A percentile compares a stretch with the other conserved stretches of the same genome.
phyloP scores from a whole-genome alignment of 2,888 invertebrate genomes.

The Drosophila birchii region DNA sequence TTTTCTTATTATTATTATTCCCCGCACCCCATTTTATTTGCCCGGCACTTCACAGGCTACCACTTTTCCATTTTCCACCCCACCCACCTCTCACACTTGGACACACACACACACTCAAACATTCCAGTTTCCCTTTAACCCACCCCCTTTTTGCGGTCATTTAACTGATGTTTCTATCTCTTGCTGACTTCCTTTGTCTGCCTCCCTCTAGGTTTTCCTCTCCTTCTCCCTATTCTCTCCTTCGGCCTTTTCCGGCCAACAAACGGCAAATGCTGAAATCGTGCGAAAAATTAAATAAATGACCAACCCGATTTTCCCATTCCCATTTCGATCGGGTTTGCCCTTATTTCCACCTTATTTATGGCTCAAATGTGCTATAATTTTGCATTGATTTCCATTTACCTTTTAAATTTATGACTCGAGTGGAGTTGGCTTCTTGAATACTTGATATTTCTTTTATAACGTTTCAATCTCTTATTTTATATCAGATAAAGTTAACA shows the following conservation, averaged over 20 bases:
- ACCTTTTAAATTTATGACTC: slow-evolving; percentile 44
- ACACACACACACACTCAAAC: slow-evolving; percentile 10
- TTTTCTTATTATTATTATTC: slow-evolving; percentile 53
- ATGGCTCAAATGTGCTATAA: slow-evolving; percentile 63
- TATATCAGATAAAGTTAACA: background rate
- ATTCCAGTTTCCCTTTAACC: background rate
- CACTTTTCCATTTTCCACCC: slow-evolving; percentile 44
- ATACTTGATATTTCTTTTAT: background rate
- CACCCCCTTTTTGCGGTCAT: slow-evolving; percentile 65
- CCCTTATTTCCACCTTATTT: slow-evolving; percentile 44
- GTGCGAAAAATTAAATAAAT: slow-evolving; percentile 80
- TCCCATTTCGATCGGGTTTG: slow-evolving; percentile 30
- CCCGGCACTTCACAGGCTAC: slow-evolving; percentile 63
- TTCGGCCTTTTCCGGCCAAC: slow-evolving; percentile 29
- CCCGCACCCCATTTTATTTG: slow-evolving; percentile 57
- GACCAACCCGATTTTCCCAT: slow-evolving; percentile 51
- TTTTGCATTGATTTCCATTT: slow-evolving; percentile 70
- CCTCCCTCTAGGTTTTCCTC: slow-evolving; percentile 1
- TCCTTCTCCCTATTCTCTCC: background rate
- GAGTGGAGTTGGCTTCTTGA: slow-evolving; percentile 4
- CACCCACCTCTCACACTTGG: background rate
- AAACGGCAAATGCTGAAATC: slow-evolving; percentile 69
- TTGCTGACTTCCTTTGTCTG: slow-evolving; percentile 22
- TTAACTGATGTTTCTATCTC: slow-evolving; percentile 75
- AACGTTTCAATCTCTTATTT: slow-evolving; percentile 1